Conservation (phyloP, 2,888 invertebrate species). For the Hoplodrina blanda region DNA sequence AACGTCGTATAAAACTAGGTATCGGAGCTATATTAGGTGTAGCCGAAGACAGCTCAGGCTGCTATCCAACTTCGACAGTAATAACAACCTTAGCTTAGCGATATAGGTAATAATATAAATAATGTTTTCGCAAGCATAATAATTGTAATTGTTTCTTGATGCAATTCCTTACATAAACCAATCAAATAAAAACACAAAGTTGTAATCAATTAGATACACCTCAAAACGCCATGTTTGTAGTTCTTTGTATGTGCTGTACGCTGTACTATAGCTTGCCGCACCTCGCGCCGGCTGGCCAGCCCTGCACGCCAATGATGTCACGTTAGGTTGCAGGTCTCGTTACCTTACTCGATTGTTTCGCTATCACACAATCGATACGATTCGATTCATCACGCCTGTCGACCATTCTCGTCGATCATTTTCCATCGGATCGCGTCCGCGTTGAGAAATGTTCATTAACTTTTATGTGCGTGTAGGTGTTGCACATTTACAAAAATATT, state of each 20-base stretch:
- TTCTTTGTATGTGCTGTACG: slow-evolving; percentile 1
- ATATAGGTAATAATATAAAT: too few species aligned
- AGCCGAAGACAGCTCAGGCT: too few species aligned
- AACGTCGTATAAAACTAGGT: too few species aligned
- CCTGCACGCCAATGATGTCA: slow-evolving; percentile 10
- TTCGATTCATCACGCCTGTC: slow-evolving; percentile 51
- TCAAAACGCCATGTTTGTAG: background rate
- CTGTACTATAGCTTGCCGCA: background rate
- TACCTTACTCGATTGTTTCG: slow-evolving; percentile 43
- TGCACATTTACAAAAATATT: slow-evolving; percentile 45
- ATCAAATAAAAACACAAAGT: slow-evolving; percentile 15
- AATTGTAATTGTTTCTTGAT: background rate
- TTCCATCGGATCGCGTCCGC: slow-evolving; percentile 30
- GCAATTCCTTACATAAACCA: slow-evolving; percentile 8
- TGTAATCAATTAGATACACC: slow-evolving; percentile 30
- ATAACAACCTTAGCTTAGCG: too few species aligned
- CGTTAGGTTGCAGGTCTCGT: slow-evolving; percentile 29
- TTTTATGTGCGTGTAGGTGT: slow-evolving; percentile 43
- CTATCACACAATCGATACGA: slow-evolving; percentile 45
- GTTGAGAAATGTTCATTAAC: slow-evolving; percentile 58
- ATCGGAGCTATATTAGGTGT: too few species aligned
- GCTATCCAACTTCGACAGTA: too few species aligned
- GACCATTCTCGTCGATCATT: slow-evolving; percentile 30
- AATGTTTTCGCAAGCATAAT: slow-evolving; percentile 5
- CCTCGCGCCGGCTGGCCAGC: slow-evolving; percentile 4